phyloP scores from a whole-genome alignment of 2,113 vertebrate genomes.

The Syngnathoides biaculeatus region DNA sequence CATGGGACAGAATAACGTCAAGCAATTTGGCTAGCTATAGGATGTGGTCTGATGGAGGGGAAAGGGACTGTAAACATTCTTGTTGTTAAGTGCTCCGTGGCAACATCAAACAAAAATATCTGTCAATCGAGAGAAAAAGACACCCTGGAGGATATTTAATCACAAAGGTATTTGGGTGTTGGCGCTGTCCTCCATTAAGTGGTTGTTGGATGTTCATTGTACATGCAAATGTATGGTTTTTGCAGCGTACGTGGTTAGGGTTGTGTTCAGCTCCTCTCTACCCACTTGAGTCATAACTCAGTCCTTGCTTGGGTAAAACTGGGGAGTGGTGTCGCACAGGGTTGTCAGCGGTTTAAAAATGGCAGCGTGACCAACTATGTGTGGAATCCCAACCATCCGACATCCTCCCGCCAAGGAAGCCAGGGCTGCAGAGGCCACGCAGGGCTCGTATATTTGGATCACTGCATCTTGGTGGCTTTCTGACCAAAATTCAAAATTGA shows the following conservation, averaged over 20 bases:
- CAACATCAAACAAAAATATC: slow-evolving; percentile 16
- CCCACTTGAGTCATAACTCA: slow-evolving; percentile 46
- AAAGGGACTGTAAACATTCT: slow-evolving; percentile 46
- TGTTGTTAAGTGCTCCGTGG: slow-evolving; percentile 16
- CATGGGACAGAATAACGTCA: slow-evolving; percentile 29
- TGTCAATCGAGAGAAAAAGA: neutral
- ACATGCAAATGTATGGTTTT: neutral
- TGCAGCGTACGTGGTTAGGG: slow-evolving; percentile 15
- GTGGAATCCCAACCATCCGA: slow-evolving; percentile 72
- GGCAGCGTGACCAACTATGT: slow-evolving; percentile 75
- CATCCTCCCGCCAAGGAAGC: slow-evolving; percentile 59
- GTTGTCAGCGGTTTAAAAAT: slow-evolving; percentile 55
- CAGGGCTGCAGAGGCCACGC: slow-evolving; percentile 52
- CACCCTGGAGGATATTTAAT: slow-evolving; percentile 23
- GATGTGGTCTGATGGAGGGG: slow-evolving; percentile 45
- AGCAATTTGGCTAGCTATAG: slow-evolving; percentile 41
- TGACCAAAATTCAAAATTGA: slow-evolving; percentile 21
- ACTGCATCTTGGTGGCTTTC: slow-evolving; percentile 32
- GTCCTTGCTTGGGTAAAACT: slow-evolving; percentile 31
- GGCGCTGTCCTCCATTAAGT: neutral
- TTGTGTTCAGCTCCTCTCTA: slow-evolving; percentile 38
- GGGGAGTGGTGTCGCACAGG: slow-evolving; percentile 21
- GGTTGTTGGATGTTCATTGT: neutral
- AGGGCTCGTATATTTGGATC: slow-evolving; percentile 62
- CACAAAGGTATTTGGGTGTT: neutral